Percentiles rank a stretch among this genome's conserved stretches.
These are phyloP conservation scores for Notamacropus eugenii DNA, from an alignment of 2,797 vertebrate species.

Conservation along the genomic window DNA sequence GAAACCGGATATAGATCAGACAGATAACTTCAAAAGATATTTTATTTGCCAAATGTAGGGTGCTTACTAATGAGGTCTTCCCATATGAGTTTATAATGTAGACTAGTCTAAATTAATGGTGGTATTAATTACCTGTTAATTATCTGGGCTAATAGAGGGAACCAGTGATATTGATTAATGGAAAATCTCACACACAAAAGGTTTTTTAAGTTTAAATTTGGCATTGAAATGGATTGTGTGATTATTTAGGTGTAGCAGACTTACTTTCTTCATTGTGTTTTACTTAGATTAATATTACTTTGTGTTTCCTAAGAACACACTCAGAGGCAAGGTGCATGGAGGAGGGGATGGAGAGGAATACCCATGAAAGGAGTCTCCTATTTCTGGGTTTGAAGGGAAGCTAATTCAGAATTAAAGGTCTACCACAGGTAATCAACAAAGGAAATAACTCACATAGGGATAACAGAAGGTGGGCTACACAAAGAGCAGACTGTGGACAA, in stretches of 20 bases:
- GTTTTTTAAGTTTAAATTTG: not conserved
- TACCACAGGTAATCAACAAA: not conserved
- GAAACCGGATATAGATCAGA: not conserved
- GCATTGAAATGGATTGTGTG: not conserved
- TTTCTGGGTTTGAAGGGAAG: not conserved
- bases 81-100: not conserved
- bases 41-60: not conserved
- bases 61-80: not conserved
- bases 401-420: not conserved
- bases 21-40: not conserved
- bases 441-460: not conserved
- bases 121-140: not conserved
- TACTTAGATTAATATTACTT: constrained; percentile 1
- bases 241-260: not conserved
- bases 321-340: not conserved
- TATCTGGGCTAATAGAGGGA: not conserved
- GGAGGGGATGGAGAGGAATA: not conserved
- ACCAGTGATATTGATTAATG: not conserved
- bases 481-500: not conserved
- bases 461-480: not conserved
- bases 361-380: fast-evolving
- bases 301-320: not conserved
- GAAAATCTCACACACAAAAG: not conserved
- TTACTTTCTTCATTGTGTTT: not conserved
- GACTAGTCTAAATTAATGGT: not conserved